These are phyloP conservation scores for Lepidochrysops patricia DNA, from an alignment of 2,888 invertebrate species.

Conservation along the genomic window DNA sequence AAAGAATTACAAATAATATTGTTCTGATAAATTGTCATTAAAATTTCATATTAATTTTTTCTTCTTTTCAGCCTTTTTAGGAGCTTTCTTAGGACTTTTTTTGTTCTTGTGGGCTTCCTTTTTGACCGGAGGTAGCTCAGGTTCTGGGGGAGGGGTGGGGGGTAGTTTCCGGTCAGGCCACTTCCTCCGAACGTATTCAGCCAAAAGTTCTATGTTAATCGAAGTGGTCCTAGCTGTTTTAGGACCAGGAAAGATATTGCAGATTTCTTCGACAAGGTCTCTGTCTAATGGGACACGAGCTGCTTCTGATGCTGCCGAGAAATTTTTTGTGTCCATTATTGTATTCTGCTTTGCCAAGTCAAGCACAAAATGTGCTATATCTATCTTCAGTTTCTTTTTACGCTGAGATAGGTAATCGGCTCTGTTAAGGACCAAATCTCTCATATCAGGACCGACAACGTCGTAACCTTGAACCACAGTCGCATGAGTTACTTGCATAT, in stretches of 20 bases:
- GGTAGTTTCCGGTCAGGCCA: conserved; percentile 43
- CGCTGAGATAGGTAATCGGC: conserved; percentile 32
- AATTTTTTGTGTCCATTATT: conserved; percentile 28
- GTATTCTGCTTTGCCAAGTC: conserved; percentile 29
- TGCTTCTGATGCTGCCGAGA: conserved; percentile 25
- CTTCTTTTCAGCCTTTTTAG: not conserved
- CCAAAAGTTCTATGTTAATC: conserved; percentile 31
- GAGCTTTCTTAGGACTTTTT: not conserved
- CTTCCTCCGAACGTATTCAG: conserved; percentile 38
- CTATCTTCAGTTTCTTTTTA: conserved; percentile 32
- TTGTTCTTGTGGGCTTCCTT: conserved; percentile 20
- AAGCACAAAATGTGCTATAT: conserved; percentile 34
- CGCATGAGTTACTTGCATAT: conserved; percentile 34
- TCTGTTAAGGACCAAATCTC: conserved; percentile 35
- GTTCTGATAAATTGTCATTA: too few species aligned
- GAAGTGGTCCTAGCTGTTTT: conserved; percentile 28
- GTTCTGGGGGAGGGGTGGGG: conserved; percentile 34
- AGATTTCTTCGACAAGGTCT: conserved; percentile 33
- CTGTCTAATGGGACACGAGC: conserved; percentile 30
- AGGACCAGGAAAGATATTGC: conserved; percentile 33
- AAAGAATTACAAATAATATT: too few species aligned
- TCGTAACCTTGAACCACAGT: conserved; percentile 25
- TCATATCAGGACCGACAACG: conserved; percentile 26
- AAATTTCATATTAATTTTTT: not conserved
- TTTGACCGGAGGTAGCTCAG: conserved; percentile 14